These are phyloP conservation scores for Gymnothorax reevesii DNA, from an alignment of 2,797 vertebrate genomes.

Conservation along the genomic window DNA sequence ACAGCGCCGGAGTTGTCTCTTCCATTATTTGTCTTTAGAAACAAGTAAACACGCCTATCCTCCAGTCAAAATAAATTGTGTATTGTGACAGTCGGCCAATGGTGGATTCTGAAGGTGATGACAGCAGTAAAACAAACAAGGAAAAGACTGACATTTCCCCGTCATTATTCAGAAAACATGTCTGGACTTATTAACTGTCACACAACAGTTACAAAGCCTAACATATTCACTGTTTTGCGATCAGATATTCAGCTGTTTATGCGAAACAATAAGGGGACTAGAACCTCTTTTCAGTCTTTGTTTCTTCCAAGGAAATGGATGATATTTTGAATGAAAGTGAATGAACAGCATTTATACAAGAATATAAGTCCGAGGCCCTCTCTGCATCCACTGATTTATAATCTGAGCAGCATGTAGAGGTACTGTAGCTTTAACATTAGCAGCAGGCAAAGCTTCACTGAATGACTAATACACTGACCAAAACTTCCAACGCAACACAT, in stretches of 20 bases:
- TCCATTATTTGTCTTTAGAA: not conserved
- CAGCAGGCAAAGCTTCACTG: not conserved
- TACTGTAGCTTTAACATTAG: not conserved
- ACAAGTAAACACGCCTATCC: not conserved
- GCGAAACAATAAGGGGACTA: not conserved
- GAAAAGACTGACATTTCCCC: not conserved
- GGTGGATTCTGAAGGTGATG: not conserved
- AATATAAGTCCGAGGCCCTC: not conserved
- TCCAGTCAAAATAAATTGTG: not conserved
- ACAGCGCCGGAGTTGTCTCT: not conserved
- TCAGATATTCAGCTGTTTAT: not conserved
- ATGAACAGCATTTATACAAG: not conserved
- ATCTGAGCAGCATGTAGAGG: not conserved
- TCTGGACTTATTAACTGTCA: not conserved
- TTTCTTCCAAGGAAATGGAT: not conserved
- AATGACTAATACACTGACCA: not conserved
- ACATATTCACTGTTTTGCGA: not conserved
- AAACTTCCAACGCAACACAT: no score
- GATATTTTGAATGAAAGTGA: not conserved
- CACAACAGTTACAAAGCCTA: not conserved
- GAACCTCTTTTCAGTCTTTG: not conserved
- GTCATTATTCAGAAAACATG: not conserved
- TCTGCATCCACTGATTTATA: not conserved
- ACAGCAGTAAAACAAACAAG: not conserved
- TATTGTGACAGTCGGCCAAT: not conserved